A percentile compares a stretch with the other conserved stretches of the same genome.
phyloP scores from a whole-genome alignment of 2,113 vertebrate species.

The Anhinga rufa region DNA sequence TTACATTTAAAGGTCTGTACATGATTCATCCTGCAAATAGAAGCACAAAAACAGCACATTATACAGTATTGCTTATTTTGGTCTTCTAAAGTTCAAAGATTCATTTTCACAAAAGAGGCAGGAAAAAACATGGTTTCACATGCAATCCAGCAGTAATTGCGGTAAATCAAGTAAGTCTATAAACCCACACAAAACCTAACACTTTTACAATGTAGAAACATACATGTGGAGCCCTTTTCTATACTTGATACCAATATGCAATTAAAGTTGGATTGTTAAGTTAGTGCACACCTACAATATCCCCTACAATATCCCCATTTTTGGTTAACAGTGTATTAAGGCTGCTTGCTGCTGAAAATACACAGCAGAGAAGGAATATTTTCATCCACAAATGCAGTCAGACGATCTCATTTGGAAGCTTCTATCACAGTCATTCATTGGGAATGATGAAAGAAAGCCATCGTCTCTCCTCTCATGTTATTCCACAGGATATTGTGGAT shows the following conservation, averaged over 20 bases:
- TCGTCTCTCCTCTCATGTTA: neutral
- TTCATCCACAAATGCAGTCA: slow-evolving; percentile 39
- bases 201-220: neutral
- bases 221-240: neutral
- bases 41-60: slow-evolving; percentile 62
- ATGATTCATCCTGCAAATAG: slow-evolving; percentile 65
- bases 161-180: slow-evolving; percentile 30
- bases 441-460: slow-evolving; percentile 9
- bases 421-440: neutral
- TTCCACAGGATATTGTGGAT: slow-evolving; percentile 42
- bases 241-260: slow-evolving; percentile 42
- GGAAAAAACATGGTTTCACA: slow-evolving; percentile 25
- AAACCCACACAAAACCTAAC: neutral
- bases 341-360: slow-evolving; percentile 52
- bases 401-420: neutral
- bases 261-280: slow-evolving; percentile 50
- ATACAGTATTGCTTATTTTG: slow-evolving; percentile 61
- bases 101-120: slow-evolving; percentile 16
- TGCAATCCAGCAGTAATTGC: slow-evolving; percentile 51
- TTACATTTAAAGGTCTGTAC: slow-evolving; percentile 84
- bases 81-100: slow-evolving; percentile 42
- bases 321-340: slow-evolving; percentile 57
- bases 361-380: slow-evolving; percentile 40
- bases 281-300: slow-evolving; percentile 64
- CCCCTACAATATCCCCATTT: slow-evolving; percentile 57